Percentiles rank a stretch among this genome's conserved stretches.
These are phyloP conservation scores for Zele albiditarsus DNA, from an alignment of 2,888 invertebrate genomes.

Conservation along the genomic window DNA sequence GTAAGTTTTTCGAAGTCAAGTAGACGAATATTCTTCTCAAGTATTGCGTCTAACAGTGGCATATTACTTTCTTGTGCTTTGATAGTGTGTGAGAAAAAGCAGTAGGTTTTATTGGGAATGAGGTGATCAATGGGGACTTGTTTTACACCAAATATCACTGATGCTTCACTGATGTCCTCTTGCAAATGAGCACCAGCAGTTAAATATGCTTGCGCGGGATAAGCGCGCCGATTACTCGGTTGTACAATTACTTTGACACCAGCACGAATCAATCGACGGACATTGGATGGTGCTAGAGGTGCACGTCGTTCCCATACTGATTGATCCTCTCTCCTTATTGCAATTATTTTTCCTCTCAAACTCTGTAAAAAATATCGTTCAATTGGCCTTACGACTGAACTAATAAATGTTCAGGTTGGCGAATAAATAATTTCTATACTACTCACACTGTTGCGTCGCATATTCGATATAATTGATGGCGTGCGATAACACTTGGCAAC, in stretches of 20 bases:
- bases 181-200: constrained; percentile 94
- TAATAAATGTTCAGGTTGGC: neutral
- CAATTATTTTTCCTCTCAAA: constrained; percentile 82
- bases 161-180: constrained; percentile 97
- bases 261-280: constrained; percentile 87
- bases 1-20: constrained; percentile 98
- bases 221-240: constrained; percentile 97
- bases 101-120: constrained; percentile 97
- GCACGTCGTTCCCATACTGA: constrained; percentile 97
- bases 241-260: constrained; percentile 98
- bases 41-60: constrained; percentile 94
- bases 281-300: constrained; percentile 93
- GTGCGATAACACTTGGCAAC: neutral
- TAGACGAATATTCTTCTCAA: constrained; percentile 96
- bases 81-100: constrained; percentile 99
- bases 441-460: constrained; percentile 55
- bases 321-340: constrained; percentile 92
- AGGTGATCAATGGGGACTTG: constrained; percentile 93
- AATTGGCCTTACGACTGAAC: neutral
- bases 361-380: constrained; percentile 51
- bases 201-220: constrained; percentile 96
- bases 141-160: constrained; percentile 98
- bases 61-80: constrained; percentile 99
- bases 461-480: neutral
- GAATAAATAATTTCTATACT: constrained; percentile 11